Percentiles rank a stretch among this genome's conserved stretches.
These are phyloP conservation scores for Laupala kohalensis DNA, from an alignment of 1,140 invertebrate species.

Conservation along the genomic window DNA sequence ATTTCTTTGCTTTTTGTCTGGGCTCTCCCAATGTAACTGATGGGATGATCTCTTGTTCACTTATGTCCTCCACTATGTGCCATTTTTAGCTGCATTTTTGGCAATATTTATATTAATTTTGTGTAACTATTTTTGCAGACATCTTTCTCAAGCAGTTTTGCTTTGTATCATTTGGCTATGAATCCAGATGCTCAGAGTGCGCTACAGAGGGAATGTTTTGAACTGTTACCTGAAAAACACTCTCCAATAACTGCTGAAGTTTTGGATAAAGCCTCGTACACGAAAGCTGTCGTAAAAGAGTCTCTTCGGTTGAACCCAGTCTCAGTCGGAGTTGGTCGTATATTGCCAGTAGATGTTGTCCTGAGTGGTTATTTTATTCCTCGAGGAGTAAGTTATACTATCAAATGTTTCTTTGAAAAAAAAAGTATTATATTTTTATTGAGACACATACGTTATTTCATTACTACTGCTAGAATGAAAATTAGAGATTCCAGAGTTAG, in stretches of 20 bases:
- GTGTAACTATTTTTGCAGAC: slow-evolving; percentile 44
- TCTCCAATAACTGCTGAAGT: slow-evolving; percentile 39
- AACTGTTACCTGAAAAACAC: slow-evolving; percentile 29
- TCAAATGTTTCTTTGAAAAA: too few species aligned
- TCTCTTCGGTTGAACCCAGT: slow-evolving; percentile 70
- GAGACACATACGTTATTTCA: too few species aligned
- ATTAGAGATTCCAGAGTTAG: too few species aligned
- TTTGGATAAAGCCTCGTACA: slow-evolving; percentile 48
- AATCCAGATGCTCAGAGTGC: slow-evolving; percentile 61
- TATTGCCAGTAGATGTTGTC: slow-evolving; percentile 57
- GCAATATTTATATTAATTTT: too few species aligned
- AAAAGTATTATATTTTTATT: too few species aligned
- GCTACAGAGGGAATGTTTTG: slow-evolving; percentile 48
- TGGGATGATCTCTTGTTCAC: too few species aligned
- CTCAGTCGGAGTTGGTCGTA: slow-evolving; percentile 64
- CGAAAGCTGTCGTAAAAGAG: slow-evolving; percentile 73
- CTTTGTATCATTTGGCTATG: slow-evolving; percentile 64
- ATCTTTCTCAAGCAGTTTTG: slow-evolving; percentile 62
- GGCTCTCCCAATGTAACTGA: too few species aligned
- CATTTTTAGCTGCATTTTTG: too few species aligned
- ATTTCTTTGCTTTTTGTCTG: too few species aligned
- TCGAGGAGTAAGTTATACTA: slow-evolving; percentile 69
- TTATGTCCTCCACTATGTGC: too few species aligned
- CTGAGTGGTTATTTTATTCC: slow-evolving; percentile 76
- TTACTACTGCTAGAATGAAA: too few species aligned